A percentile compares a stretch with the other conserved stretches of the same genome.
phyloP scores from a whole-genome alignment of 1,140 invertebrate species.

The Drosophila saltans region DNA sequence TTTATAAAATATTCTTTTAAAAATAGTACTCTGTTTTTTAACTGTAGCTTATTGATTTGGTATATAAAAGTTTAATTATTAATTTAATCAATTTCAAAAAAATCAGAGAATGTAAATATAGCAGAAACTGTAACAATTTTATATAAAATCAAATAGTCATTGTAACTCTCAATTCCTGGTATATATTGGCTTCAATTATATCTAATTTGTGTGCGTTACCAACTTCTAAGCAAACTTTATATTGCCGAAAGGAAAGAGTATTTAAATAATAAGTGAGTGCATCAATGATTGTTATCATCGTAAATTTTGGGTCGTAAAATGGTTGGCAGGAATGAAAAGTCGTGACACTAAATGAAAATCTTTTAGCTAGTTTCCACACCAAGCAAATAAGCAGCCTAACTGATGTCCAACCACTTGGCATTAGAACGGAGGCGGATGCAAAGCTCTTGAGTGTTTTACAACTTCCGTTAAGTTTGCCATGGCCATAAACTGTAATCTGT shows the following conservation, averaged over 20 bases:
- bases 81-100: no score
- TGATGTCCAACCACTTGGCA: neutral
- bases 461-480: slow-evolving; percentile 70
- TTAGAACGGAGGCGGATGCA: slow-evolving; percentile 29
- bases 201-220: no score
- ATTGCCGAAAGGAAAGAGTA: neutral
- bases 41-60: no score
- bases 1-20: no score
- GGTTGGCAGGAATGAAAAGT: slow-evolving; percentile 5
- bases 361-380: slow-evolving; percentile 72
- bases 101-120: no score
- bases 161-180: no score
- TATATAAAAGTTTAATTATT: no score
- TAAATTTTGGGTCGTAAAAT: slow-evolving; percentile 72
- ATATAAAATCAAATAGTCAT: no score
- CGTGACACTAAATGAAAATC: slow-evolving; percentile 46
- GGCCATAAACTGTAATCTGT: slow-evolving; percentile 73
- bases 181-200: no score
- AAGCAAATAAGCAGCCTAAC: slow-evolving; percentile 6
- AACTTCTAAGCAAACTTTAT: neutral
- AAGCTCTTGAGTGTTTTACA: slow-evolving; percentile 75
- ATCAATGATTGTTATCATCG: slow-evolving; percentile 63
- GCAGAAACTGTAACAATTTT: no score
- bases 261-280: slow-evolving; percentile 66
- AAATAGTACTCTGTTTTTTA: no score